Percentiles rank a stretch among this genome's conserved stretches.
Evolutionary conservation across 2,888 invertebrate species (phyloP).

Genomic region (Biston stratarius): DNA sequence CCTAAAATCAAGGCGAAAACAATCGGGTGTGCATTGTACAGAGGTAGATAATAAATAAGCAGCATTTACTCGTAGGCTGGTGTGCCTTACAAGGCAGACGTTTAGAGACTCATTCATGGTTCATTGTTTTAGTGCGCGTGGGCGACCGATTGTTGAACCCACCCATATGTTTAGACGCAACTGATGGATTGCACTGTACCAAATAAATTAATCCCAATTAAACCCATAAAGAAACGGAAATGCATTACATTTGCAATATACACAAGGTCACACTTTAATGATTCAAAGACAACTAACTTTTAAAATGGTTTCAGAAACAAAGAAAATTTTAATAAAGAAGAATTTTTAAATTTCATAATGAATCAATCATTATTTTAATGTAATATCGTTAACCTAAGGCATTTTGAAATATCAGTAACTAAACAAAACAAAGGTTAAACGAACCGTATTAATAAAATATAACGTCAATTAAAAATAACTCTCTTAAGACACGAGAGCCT

Average conservation of each 20-base stretch:
- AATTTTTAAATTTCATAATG: neutral
- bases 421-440: slow-evolving; percentile 11
- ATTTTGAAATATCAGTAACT: neutral
- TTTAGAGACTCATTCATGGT: slow-evolving; percentile 62
- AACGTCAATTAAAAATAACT: slow-evolving; percentile 25
- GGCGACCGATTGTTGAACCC: slow-evolving; percentile 77
- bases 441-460: slow-evolving; percentile 17
- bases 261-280: slow-evolving; percentile 19
- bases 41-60: slow-evolving; percentile 54
- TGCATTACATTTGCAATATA: slow-evolving; percentile 40
- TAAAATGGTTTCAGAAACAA: neutral
- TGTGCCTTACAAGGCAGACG: slow-evolving; percentile 60
- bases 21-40: slow-evolving; percentile 38
- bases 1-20: slow-evolving; percentile 25
- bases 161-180: slow-evolving; percentile 60
- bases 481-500: slow-evolving; percentile 39
- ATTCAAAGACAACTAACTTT: slow-evolving; percentile 11
- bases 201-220: slow-evolving; percentile 75
- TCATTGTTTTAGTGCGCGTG: slow-evolving; percentile 73
- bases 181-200: slow-evolving; percentile 73
- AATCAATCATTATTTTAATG: neutral
- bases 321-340: neutral
- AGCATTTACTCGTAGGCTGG: slow-evolving; percentile 64
- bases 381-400: no score
- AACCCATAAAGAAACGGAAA: slow-evolving; percentile 62